Evolutionary conservation across 2,888 invertebrate genomes (phyloP), one percentile per base, ranked within the genome.

Genomic region (Nemurella pictetii): DNA sequence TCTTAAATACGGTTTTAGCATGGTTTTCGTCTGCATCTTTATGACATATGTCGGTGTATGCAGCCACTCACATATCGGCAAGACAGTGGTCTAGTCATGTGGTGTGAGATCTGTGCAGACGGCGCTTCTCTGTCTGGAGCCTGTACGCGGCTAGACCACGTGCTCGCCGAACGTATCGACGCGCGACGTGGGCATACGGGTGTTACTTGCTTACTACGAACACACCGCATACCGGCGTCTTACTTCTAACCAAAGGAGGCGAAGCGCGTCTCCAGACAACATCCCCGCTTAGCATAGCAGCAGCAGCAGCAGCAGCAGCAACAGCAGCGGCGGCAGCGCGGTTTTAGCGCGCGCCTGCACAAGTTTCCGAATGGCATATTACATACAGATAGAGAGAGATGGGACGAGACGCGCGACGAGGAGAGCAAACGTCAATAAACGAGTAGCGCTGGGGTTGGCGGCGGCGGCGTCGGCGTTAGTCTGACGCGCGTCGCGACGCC

Each of bases 391-490:
- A 32, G 32, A 32, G 32, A 32, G 32, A 32, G 55, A 55, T 12
- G 15, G 55, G 1, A 20, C 55, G 55, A 12, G 55, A 15, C 55
- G 55, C 3, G 55, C 15, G 32, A 30, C 32, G 25, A 36, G 32
- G 35, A 15, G 36, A n/a, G 80, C 80, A 81, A 81, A 81, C 80
- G 80, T 81, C 80, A 81, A 81, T 81, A 81, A 81, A 81, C 80
- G 32, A 55, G 55, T 55, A 55, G 55, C 35, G 80, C 32, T 35
- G 80, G 80, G 26, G 32, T 75, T 25, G 30, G 9, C 80, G 80
- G 35, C 80, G 80, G n/a, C 26, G 80, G 32, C 30, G 35, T 25
- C 80, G 55, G 9, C 15, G 55, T 20, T 20, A 20, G 55, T 55
- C 55, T 55, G 55, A 55, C 80, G 36, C 80, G 36, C 75, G 35